Evolutionary conservation across 1,140 invertebrate genomes (phyloP).

Genomic region (Penaeus vannamei): DNA sequence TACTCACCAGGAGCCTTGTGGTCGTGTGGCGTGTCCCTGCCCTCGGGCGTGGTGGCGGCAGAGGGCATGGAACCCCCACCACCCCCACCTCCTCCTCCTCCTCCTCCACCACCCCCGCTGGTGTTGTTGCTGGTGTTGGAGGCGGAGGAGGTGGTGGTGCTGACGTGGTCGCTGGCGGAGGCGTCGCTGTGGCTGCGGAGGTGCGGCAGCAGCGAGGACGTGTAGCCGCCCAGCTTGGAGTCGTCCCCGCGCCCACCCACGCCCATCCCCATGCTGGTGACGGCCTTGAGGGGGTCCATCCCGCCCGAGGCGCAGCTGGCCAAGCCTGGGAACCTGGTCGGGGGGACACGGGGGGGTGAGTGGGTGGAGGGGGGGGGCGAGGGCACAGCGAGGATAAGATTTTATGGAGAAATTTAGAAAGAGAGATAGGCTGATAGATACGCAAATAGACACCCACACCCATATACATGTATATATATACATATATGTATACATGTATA

Average conservation of each 20-base stretch:
- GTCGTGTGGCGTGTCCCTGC: slow-evolving; percentile 47
- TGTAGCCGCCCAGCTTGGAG: slow-evolving; percentile 41
- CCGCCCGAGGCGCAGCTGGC: slow-evolving; percentile 54
- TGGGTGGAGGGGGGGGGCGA: not conserved
- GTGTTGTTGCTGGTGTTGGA: not conserved
- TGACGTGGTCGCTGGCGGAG: slow-evolving; percentile 6
- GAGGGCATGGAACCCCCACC: slow-evolving; percentile 2
- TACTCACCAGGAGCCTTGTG: slow-evolving; percentile 44
- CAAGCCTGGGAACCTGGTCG: slow-evolving; percentile 52
- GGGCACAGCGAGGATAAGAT: not conserved
- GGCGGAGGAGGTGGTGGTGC: not conserved
- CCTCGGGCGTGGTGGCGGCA: slow-evolving; percentile 49
- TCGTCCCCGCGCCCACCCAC: slow-evolving; percentile 12
- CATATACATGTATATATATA: too few relatives aligned
- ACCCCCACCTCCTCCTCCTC: not conserved
- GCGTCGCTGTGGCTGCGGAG: slow-evolving; percentile 29
- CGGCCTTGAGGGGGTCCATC: slow-evolving; percentile 52
- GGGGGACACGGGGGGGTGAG: not conserved
- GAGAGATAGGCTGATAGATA: too few relatives aligned
- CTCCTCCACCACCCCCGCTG: not conserved
- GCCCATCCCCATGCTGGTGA: slow-evolving; percentile 46
- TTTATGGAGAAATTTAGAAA: too few relatives aligned
- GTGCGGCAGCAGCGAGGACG: slow-evolving; percentile 53
- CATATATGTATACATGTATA: too few relatives aligned
- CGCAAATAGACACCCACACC: too few relatives aligned